Conservation (phyloP, 2,888 invertebrate species). For the Leptopilina drosophilae region DNA sequence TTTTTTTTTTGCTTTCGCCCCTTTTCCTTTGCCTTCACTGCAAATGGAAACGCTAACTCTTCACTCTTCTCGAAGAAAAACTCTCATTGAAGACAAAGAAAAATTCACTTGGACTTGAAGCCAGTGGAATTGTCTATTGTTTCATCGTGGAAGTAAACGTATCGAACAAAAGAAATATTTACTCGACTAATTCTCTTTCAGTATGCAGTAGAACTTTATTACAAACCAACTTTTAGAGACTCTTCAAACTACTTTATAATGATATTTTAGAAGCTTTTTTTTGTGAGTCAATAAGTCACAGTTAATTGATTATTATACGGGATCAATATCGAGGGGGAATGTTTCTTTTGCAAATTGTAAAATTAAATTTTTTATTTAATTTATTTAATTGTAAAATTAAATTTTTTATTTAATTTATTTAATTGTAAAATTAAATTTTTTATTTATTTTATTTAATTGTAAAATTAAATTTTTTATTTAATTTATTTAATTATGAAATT, state of each 20-base stretch:
- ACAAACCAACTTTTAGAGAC: slow-evolving; percentile 11
- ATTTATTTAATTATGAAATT: no score
- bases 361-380: no score
- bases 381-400: no score
- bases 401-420: no score
- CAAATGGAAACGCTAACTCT: slow-evolving; percentile 32
- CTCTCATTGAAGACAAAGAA: slow-evolving; percentile 32
- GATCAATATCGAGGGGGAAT: no score
- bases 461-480: no score
- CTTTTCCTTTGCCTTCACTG: slow-evolving; percentile 9
- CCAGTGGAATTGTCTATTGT: slow-evolving; percentile 29
- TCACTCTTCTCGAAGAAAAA: slow-evolving; percentile 28
- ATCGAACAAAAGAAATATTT: slow-evolving; percentile 39
- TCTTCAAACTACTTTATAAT: slow-evolving; percentile 16
- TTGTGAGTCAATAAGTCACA: not conserved
- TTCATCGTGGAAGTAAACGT: slow-evolving; percentile 32
- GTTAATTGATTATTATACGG: slow-evolving; percentile 1
- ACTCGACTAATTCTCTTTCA: slow-evolving; percentile 31
- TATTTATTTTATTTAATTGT: no score
- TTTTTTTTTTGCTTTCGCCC: slow-evolving; percentile 25
- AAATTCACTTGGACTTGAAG: slow-evolving; percentile 35
- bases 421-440: no score
- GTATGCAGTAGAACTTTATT: slow-evolving; percentile 22
- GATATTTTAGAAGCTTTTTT: not conserved
- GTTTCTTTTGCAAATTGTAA: no score